Conservation (phyloP, 2,113 vertebrate genomes). For the Ictalurus punctatus region DNA sequence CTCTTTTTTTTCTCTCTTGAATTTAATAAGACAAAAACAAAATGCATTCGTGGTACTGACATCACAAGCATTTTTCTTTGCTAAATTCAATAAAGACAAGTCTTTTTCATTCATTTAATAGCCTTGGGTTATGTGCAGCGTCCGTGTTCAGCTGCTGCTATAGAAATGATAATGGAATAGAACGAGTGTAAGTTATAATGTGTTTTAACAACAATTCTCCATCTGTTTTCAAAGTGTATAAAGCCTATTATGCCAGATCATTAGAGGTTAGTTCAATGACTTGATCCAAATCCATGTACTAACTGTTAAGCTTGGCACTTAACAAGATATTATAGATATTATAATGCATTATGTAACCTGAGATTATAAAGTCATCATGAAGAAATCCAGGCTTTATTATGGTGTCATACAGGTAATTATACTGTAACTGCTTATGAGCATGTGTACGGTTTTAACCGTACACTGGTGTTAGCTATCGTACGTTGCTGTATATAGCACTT, state of each 20-base stretch:
- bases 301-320: neutral
- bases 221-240: neutral
- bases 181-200: neutral
- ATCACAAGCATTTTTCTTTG: neutral
- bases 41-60: neutral
- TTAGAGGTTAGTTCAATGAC: neutral
- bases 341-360: neutral
- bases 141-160: too few relatives aligned
- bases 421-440: neutral
- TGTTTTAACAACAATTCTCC: neutral
- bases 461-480: neutral
- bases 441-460: neutral
- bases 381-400: neutral
- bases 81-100: neutral
- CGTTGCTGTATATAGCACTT: neutral
- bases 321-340: neutral
- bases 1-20: neutral
- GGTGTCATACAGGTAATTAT: neutral
- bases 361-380: too few relatives aligned
- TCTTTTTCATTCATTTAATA: too few relatives aligned
- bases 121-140: neutral
- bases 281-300: neutral
- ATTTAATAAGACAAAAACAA: neutral
- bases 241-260: neutral
- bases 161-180: too few relatives aligned